A percentile compares a stretch with the other conserved stretches of the same genome.
phyloP scores from a whole-genome alignment of 2,888 invertebrate genomes.

The Uloborus plumipes region DNA sequence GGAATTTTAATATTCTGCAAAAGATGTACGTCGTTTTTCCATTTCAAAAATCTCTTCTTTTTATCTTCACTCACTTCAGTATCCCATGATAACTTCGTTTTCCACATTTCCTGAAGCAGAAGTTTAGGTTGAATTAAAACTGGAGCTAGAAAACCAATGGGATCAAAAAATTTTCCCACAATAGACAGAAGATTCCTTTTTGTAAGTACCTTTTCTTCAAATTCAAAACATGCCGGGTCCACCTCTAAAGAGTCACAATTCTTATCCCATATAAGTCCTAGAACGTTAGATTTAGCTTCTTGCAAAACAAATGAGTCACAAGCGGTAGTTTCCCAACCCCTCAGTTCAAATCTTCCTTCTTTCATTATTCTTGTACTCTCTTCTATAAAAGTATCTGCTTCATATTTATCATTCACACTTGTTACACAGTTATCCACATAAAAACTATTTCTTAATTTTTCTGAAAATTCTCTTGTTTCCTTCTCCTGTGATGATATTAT shows the following conservation, averaged over 20 bases:
- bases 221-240: neutral
- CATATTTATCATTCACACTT: slow-evolving; percentile 5
- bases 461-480: neutral
- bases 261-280: slow-evolving; percentile 1
- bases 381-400: slow-evolving; percentile 21
- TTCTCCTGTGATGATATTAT: neutral
- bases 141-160: neutral
- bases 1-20: neutral
- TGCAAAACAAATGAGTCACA: neutral
- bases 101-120: slow-evolving; percentile 1
- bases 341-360: slow-evolving; percentile 16
- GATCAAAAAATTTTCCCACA: neutral
- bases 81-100: slow-evolving; percentile 1
- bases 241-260: neutral
- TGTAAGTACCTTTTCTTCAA: slow-evolving; percentile 10
- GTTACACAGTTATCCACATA: slow-evolving; percentile 7
- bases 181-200: slow-evolving; percentile 16
- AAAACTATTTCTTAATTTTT: slow-evolving; percentile 1
- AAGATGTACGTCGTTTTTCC: neutral
- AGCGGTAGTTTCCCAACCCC: slow-evolving; percentile 11
- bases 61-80: neutral
- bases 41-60: neutral
- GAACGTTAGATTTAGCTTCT: slow-evolving; percentile 1
- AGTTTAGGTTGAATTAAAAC: neutral
- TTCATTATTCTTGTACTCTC: slow-evolving; percentile 22